Evolutionary conservation across 2,113 vertebrate species (phyloP), one percentile per base, ranked within the genome.

Genomic region (Gymnocephalus cernua): DNA sequence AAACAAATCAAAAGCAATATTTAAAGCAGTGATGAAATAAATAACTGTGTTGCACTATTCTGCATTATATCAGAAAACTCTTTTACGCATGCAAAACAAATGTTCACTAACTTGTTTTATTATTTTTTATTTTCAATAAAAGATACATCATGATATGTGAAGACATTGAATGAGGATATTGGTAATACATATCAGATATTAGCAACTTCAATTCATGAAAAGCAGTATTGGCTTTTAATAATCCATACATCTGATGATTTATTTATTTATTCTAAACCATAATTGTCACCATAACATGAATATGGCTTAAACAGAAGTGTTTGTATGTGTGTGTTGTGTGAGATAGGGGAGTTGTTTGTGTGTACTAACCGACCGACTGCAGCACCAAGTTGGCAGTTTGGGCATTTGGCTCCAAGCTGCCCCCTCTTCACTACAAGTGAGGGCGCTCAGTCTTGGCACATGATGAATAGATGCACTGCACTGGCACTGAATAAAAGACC

Each of bases 401-500:
- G 85, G 58, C 82, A 29, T 32, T 64, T 87, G 88, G 91, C 91
- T 88, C 81, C 75, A 64, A 76, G n/a, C 74, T 87, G 79, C 78
- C 81, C 85, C 87, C 90, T 90, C 92, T 91, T 87, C 90, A 88
- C 80, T 91, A 89, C 77, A 85, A 92, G 89, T 87, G 90, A 87
- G 83, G 88, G 80, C 41, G 32, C 83, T 10, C 86, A 85, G 90
- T 78, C 71, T 87, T 94, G 93, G 95, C 92, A 89, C 80, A 29
- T 45, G 80, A 89, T 94, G 90, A 95, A 94, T 93, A 88, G 91
- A 90, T 81, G n/a, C n/a, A n/a, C 77, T 83, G 59, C 70, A 67
- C 79, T 92, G 87, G 92, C 89, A 83, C 63, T 44, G 79, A 85
- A 84, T 76, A 86, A 77, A 91, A 84, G 78, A 81, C 73, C 75